These are phyloP conservation scores for Rhincodon typus DNA, from an alignment of 2,797 vertebrate genomes.

Conservation along the genomic window DNA sequence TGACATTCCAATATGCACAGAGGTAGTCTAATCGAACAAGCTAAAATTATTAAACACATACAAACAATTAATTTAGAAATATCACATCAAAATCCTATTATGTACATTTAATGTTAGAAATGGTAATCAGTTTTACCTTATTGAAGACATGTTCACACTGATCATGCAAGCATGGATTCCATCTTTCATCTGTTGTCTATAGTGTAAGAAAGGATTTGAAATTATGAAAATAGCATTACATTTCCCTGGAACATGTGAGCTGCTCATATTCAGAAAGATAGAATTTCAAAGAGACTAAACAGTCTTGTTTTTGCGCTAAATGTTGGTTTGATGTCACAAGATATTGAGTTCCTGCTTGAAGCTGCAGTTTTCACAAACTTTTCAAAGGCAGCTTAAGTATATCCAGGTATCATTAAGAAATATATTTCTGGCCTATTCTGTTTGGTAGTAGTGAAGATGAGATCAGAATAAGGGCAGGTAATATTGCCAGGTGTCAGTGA, in stretches of 20 bases:
- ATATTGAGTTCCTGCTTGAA: not conserved
- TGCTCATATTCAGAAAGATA: not conserved
- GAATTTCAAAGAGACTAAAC: not conserved
- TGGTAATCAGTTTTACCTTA: slow-evolving; percentile 66
- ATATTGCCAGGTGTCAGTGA: too few relatives aligned
- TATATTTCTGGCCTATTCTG: not conserved
- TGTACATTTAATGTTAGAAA: not conserved
- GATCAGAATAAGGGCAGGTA: too few relatives aligned
- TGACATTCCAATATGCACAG: slow-evolving; percentile 96
- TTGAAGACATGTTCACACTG: slow-evolving; percentile 84
- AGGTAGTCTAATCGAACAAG: slow-evolving; percentile 84
- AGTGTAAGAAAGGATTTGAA: slow-evolving; percentile 23
- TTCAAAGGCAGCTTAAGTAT: not conserved
- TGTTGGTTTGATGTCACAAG: too few relatives aligned
- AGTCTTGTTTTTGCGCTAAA: too few relatives aligned
- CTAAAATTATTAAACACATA: slow-evolving; percentile 55
- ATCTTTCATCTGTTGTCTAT: slow-evolving; percentile 84
- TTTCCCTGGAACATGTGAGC: not conserved
- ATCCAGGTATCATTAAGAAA: not conserved
- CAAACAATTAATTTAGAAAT: not conserved
- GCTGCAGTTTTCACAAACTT: not conserved
- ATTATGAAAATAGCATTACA: not conserved
- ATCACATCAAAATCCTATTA: not conserved
- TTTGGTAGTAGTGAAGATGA: not conserved
- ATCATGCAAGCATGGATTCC: slow-evolving; percentile 87